Percentiles rank a stretch among this genome's conserved stretches.
phyloP scores from a whole-genome alignment of 2,113 vertebrate species.

The Malaclemys terrapin region DNA sequence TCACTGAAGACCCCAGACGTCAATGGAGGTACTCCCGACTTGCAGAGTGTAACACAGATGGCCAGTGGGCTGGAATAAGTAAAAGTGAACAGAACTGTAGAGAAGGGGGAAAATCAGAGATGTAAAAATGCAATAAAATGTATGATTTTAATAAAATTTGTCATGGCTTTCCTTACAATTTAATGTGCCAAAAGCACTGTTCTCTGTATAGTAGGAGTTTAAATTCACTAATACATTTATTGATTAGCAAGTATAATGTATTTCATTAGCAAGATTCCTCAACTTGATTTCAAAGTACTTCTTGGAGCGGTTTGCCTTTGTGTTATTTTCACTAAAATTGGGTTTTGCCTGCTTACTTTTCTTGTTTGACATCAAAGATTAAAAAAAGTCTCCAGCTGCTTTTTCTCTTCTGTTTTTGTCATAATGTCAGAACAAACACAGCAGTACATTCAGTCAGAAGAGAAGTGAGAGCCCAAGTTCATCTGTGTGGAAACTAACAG shows the following conservation, averaged over 20 bases:
- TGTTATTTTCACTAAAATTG: background rate
- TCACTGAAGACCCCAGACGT: background rate
- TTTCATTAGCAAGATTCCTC: background rate
- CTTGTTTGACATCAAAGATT: background rate
- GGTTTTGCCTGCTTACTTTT: background rate
- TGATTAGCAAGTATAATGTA: background rate
- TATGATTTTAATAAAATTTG: background rate
- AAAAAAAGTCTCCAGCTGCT: fast-evolving
- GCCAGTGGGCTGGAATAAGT: background rate
- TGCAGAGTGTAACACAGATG: background rate
- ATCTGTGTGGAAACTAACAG: background rate
- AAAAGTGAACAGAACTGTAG: background rate
- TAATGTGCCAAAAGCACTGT: background rate
- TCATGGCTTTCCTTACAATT: background rate
- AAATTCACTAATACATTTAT: background rate
- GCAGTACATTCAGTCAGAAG: background rate
- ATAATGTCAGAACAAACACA: background rate
- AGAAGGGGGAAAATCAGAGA: background rate
- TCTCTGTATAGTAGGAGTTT: background rate
- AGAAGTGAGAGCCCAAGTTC: background rate
- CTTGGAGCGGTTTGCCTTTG: background rate
- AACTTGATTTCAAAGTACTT: background rate
- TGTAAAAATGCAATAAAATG: background rate
- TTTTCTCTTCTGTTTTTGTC: fast-evolving
- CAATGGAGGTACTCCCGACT: background rate